Percentiles rank a stretch among this genome's conserved stretches.
Evolutionary conservation across 2,888 invertebrate genomes (phyloP).

Genomic region (Leucoma salicis): DNA sequence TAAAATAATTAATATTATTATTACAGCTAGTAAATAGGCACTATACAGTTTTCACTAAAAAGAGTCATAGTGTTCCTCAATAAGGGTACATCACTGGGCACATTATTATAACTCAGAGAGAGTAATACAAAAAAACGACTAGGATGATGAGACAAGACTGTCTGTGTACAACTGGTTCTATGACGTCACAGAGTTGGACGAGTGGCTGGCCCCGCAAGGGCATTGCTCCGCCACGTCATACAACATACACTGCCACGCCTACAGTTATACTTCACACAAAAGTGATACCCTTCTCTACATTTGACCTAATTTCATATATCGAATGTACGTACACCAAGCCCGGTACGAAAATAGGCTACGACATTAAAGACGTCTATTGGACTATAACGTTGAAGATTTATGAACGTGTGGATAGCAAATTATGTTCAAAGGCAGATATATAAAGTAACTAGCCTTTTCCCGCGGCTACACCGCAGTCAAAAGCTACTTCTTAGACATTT

Average conservation of each 20-base stretch:
- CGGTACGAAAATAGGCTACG: constrained; percentile 32
- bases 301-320: constrained; percentile 46
- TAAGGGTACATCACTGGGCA: too few species aligned
- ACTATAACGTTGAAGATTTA: constrained; percentile 6
- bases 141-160: background rate
- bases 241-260: constrained; percentile 31
- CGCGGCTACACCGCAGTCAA: too few species aligned
- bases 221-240: constrained; percentile 56
- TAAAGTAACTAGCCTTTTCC: too few species aligned
- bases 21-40: too few species aligned
- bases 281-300: constrained; percentile 35
- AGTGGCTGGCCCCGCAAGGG: constrained; percentile 36
- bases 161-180: background rate
- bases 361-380: background rate
- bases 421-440: too few species aligned
- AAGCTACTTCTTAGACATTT: too few species aligned
- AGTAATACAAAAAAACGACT: background rate
- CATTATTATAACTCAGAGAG: too few species aligned
- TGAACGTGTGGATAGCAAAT: background rate
- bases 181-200: constrained; percentile 7
- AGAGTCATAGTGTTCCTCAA: too few species aligned
- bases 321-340: constrained; percentile 25
- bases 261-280: constrained; percentile 30
- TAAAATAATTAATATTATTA: too few species aligned
- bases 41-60: too few species aligned